Conservation (phyloP, 2,888 invertebrate species). For the Epinotia nisella region DNA sequence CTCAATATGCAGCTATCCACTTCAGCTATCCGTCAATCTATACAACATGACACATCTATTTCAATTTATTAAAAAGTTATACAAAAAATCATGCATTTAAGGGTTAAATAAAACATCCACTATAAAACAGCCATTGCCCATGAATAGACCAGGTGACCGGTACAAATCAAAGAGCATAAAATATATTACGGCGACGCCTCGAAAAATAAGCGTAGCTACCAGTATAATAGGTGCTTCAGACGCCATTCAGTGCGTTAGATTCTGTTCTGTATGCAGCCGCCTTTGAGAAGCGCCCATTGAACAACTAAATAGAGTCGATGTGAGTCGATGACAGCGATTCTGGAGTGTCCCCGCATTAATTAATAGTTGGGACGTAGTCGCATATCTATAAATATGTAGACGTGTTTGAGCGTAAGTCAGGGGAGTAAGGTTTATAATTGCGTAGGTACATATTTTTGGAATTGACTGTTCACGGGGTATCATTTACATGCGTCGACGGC, state of each 20-base stretch:
- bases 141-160: conserved; percentile 27
- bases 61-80: too few species aligned
- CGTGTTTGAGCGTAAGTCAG: background rate
- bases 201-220: conserved; percentile 62
- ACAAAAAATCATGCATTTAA: too few species aligned
- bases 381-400: background rate
- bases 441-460: background rate
- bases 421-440: background rate
- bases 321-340: conserved; percentile 66
- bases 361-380: conserved; percentile 63
- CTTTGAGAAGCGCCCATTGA: conserved; percentile 79
- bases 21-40: too few species aligned
- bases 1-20: too few species aligned
- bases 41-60: too few species aligned
- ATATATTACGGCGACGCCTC: conserved; percentile 51
- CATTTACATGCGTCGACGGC: conserved; percentile 63
- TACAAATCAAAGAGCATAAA: conserved; percentile 52
- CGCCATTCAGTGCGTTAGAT: conserved; percentile 78
- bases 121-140: background rate
- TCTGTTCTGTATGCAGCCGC: conserved; percentile 56
- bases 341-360: conserved; percentile 77
- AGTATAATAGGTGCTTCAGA: conserved; percentile 68
- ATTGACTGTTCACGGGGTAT: conserved; percentile 55
- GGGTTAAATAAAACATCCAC: background rate
- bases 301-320: conserved; percentile 66